Percentiles rank a stretch among this genome's conserved stretches.
Evolutionary conservation across 2,888 invertebrate species (phyloP).

Genomic region (Tyria jacobaeae): DNA sequence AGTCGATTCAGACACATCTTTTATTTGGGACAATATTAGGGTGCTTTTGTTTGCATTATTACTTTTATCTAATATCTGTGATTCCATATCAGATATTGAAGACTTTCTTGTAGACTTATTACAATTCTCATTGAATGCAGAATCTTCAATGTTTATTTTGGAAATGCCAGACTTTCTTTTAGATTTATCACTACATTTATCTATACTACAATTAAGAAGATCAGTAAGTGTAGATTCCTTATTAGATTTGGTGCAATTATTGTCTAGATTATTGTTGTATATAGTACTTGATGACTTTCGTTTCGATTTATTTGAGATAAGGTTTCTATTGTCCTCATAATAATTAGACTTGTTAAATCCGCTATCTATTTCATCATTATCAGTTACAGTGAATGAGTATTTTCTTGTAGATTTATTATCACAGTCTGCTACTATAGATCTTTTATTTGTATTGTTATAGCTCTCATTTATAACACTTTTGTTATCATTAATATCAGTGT

Average conservation of each 20-base stretch:
- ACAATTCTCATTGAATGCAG: conserved; percentile 1
- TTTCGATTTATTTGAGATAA: conserved; percentile 23
- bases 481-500: conserved; percentile 11
- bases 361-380: conserved; percentile 6
- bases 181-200: background rate
- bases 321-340: conserved; percentile 10
- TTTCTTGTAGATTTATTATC: background rate
- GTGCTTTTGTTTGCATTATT: conserved; percentile 57
- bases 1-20: conserved; percentile 62
- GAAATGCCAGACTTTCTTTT: conserved; percentile 27
- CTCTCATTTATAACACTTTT: conserved; percentile 16
- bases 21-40: conserved; percentile 70
- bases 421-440: background rate
- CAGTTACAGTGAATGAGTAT: background rate
- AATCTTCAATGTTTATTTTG: conserved; percentile 25
- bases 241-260: background rate
- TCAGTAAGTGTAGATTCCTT: conserved; percentile 31
- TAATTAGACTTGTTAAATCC: conserved; percentile 11
- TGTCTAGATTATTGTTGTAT: background rate
- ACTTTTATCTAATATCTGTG: conserved; percentile 32
- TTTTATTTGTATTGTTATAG: conserved; percentile 23
- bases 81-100: conserved; percentile 37
- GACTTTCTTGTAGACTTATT: conserved; percentile 42
- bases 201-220: background rate
- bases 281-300: conserved; percentile 34